Conservation (phyloP, 2,888 invertebrate genomes). For the Cyclophora punctaria region DNA sequence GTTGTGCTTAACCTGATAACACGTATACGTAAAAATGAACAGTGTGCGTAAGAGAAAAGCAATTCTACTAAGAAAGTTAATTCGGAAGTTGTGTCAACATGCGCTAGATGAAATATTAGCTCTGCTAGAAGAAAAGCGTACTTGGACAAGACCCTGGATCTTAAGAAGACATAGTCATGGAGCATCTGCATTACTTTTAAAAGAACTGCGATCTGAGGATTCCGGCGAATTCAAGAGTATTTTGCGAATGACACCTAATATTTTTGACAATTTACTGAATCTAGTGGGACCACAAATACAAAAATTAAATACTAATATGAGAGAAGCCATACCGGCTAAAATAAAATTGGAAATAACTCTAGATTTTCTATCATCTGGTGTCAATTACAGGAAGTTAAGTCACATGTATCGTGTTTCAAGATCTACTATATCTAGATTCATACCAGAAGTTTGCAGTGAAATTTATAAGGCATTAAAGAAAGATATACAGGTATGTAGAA, state of each 20-base stretch:
- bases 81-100: not conserved
- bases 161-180: conserved; percentile 2
- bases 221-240: conserved; percentile 3
- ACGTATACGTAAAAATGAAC: conserved; percentile 6
- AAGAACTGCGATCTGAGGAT: conserved; percentile 1
- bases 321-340: conserved; percentile 2
- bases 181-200: conserved; percentile 2
- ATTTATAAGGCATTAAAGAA: conserved; percentile 1
- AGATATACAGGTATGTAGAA: not conserved
- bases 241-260: conserved; percentile 3
- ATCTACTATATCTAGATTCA: conserved; percentile 1
- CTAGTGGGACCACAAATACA: conserved; percentile 1
- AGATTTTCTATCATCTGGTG: conserved; percentile 1
- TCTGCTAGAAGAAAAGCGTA: conserved; percentile 1
- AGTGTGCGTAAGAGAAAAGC: conserved; percentile 7
- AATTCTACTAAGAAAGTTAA: not conserved
- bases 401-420: conserved; percentile 2
- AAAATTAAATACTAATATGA: conserved; percentile 1
- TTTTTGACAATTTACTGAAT: conserved; percentile 1
- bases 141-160: not conserved
- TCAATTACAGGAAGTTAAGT: conserved; percentile 3
- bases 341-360: conserved; percentile 2
- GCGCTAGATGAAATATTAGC: conserved; percentile 4
- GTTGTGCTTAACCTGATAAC: conserved; percentile 1
- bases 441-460: not conserved